phyloP scores from a whole-genome alignment of 2,888 invertebrate species.

The Andrena haemorrhoa region DNA sequence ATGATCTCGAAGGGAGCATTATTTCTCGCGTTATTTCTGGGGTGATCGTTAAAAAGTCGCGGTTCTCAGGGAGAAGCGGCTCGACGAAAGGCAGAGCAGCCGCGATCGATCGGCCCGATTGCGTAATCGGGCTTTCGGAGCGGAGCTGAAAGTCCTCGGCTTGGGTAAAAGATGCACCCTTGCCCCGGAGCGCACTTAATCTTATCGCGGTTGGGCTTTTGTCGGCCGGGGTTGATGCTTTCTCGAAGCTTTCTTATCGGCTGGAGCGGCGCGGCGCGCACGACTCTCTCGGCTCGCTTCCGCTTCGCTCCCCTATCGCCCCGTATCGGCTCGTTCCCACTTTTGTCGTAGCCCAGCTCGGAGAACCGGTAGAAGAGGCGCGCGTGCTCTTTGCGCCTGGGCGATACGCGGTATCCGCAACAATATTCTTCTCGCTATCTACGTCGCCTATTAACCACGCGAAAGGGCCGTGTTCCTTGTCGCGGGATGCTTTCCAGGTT shows the following conservation, averaged over 20 bases:
- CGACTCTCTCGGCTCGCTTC: constrained; percentile 49
- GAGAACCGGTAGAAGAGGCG: constrained; percentile 45
- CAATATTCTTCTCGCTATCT: constrained; percentile 57
- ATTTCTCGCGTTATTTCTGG: not conserved
- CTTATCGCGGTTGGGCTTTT: constrained; percentile 70
- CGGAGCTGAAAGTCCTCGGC: constrained; percentile 26
- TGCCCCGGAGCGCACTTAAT: constrained; percentile 65
- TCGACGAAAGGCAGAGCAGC: constrained; percentile 24
- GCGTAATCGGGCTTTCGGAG: constrained; percentile 52
- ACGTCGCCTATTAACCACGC: constrained; percentile 49
- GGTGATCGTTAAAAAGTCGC: constrained; percentile 2
- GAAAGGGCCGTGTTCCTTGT: constrained; percentile 13
- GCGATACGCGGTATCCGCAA: constrained; percentile 60
- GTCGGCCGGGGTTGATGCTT: constrained; percentile 69
- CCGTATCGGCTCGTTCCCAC: constrained; percentile 66
- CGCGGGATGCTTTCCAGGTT: not conserved
- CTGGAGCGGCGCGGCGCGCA: constrained; percentile 32
- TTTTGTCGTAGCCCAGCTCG: constrained; percentile 61
- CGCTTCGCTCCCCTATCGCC: constrained; percentile 56
- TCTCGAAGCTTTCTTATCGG: constrained; percentile 69
- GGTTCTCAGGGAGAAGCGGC: not conserved
- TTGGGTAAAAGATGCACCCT: constrained; percentile 55
- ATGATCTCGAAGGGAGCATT: not conserved
- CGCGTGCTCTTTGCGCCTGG: constrained; percentile 53
- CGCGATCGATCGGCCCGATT: constrained; percentile 66